Percentiles rank a stretch among this genome's conserved stretches.
Conservation (phyloP, 1,140 invertebrate species). For the Pseudomyrmex pallidus region DNA sequence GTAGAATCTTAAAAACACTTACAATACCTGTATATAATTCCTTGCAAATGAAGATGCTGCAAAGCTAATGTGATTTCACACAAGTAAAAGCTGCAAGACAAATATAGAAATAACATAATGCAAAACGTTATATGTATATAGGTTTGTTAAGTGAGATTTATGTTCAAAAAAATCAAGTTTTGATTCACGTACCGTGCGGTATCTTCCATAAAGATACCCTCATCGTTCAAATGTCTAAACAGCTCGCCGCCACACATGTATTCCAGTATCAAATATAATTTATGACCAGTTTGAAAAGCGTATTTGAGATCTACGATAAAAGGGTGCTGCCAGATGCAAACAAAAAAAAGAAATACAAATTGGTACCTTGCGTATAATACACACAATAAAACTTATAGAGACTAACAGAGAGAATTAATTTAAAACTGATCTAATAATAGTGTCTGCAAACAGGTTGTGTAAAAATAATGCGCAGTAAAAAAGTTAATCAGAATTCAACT, state of each 20-base stretch:
- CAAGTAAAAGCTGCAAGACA: conserved; percentile 96
- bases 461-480: no score
- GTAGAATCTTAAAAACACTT: background rate
- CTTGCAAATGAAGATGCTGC: conserved; percentile 97
- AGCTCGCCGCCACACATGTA: conserved; percentile 99
- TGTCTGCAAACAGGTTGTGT: no score
- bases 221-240: conserved; percentile 98
- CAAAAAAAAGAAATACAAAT: conserved; percentile 39
- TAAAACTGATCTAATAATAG: conserved; percentile 13
- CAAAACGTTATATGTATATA: background rate
- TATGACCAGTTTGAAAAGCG: conserved; percentile 99
- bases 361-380: conserved; percentile 64
- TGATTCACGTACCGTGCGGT: conserved; percentile 92
- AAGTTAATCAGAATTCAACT: no score
- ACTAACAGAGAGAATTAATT: background rate
- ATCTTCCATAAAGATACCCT: conserved; percentile 99
- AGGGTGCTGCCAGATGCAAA: conserved; percentile 90
- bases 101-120: conserved; percentile 33
- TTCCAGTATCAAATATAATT: conserved; percentile 99
- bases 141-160: background rate
- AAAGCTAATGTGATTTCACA: conserved; percentile 99
- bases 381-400: conserved; percentile 2
- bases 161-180: background rate
- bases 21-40: conserved; percentile 94
- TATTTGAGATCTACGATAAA: conserved; percentile 99